These are phyloP conservation scores for Hydractinia symbiolongicarpus DNA, from an alignment of 30 jellyfish, hydroid and myxozoan genomes.

Conservation along the genomic window DNA sequence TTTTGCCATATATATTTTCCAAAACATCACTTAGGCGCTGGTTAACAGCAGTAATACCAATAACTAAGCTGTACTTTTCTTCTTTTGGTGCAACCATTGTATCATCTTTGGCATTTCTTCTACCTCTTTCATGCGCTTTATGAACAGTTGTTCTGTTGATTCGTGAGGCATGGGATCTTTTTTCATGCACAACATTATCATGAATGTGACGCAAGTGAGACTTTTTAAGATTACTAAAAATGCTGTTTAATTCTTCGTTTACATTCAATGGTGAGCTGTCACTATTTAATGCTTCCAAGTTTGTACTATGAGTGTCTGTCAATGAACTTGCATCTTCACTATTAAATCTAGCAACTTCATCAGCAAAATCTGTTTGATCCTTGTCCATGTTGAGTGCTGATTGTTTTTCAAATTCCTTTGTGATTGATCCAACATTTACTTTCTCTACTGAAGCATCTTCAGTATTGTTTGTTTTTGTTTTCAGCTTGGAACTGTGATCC, in stretches of 20 bases:
- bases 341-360: not conserved
- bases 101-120: not conserved
- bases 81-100: not conserved
- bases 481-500: not conserved
- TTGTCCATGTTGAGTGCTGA: not conserved
- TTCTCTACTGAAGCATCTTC: not conserved
- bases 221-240: slow-evolving; percentile 10
- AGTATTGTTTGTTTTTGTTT: not conserved
- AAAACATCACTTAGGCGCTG: not conserved
- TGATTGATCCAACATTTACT: slow-evolving; percentile 11
- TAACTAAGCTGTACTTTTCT: slow-evolving; percentile 2
- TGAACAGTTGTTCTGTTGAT: not conserved
- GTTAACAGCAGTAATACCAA: slow-evolving; percentile 10
- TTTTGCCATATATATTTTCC: slow-evolving; percentile 23
- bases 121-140: not conserved
- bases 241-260: not conserved
- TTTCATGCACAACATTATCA: not conserved
- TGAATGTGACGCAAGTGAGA: slow-evolving; percentile 8
- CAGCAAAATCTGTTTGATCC: not conserved
- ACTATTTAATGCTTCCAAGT: slow-evolving; percentile 3
- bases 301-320: not conserved
- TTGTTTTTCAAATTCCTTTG: slow-evolving; percentile 9
- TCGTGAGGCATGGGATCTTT: not conserved
- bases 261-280: slow-evolving; percentile 6
- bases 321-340: not conserved